Percentiles rank a stretch among this genome's conserved stretches.
These are phyloP conservation scores for Lumbricus terrestris DNA, from an alignment of 2,888 invertebrate species.

Conservation along the genomic window DNA sequence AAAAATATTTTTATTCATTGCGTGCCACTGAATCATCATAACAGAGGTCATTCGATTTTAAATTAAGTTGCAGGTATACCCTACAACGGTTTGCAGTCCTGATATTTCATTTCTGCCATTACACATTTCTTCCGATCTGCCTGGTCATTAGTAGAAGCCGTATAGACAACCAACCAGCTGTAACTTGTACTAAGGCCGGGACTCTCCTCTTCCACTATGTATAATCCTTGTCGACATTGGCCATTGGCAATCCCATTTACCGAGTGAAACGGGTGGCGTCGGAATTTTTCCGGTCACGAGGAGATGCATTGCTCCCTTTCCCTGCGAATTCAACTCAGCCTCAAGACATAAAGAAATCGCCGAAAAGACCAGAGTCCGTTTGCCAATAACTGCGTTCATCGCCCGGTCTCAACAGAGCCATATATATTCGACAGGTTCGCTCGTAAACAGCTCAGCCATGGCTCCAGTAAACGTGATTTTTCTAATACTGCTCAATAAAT, in stretches of 20 bases:
- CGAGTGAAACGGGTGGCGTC: neutral
- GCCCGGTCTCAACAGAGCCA: neutral
- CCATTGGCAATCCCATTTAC: slow-evolving; percentile 3
- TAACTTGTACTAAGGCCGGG: neutral
- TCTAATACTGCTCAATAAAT: neutral
- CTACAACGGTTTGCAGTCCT: too few relatives aligned
- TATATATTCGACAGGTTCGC: neutral
- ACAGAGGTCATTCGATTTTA: too few relatives aligned
- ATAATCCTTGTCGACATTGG: neutral
- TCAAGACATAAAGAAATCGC: neutral
- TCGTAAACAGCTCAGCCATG: neutral
- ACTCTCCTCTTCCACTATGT: neutral
- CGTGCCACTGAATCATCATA: too few relatives aligned
- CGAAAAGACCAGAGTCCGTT: neutral
- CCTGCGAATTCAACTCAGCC: neutral
- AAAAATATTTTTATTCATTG: too few relatives aligned
- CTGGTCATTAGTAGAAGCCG: neutral
- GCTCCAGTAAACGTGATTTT: neutral
- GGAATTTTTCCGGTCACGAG: neutral
- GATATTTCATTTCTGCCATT: neutral
- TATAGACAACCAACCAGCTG: neutral
- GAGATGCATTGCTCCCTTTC: neutral
- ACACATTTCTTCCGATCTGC: neutral
- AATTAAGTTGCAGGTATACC: too few relatives aligned
- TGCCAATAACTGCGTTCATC: neutral